Evolutionary conservation across 2,113 vertebrate genomes (phyloP), one percentile per base, ranked within the genome.

Genomic region (Lathamus discolor): DNA sequence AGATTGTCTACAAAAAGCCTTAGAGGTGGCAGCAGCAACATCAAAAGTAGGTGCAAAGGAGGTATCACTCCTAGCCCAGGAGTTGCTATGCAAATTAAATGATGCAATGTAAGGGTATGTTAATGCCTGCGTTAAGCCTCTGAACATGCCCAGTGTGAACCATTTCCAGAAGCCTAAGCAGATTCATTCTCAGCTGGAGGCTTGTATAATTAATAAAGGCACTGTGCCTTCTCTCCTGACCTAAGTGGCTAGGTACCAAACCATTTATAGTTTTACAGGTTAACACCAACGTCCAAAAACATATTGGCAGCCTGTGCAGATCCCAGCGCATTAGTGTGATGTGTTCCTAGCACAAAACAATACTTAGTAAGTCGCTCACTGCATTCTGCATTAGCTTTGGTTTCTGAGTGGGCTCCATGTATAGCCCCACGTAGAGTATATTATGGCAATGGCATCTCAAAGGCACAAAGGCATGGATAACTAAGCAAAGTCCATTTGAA

Each of bases 171-270:
- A 96, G 83, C 83, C 92, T 94, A 96, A 96, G 92, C 91, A 96
- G 93, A 96, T 96, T 95, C 95, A 87, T 92, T 95, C 96, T 87
- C 96, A 97, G 95, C 93, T 96, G 96, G 96, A 92, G 91, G 59
- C 88, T 95, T 92, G 92, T 94, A 96, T 95, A 97, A 93, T 96
- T 96, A 95, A 96, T 96, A 94, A 95, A 96, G 88, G 86, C 91
- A 92, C 74, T 0, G 1, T 87, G 95, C 83, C 88, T 95, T 87
- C 91, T 92, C 83, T 96, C 59, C 92, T 93, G 92, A 94, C 95
- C 93, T 92, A 95, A 94, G 95, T 94, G 91, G 86, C 88, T 93
- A 92, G 92, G 92, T 94, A 96, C 92, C 93, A 96, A 96, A 77
- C 88, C 91, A 94, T 94, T 96, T 94, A 95, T 75, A 96, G 86